phyloP scores from a whole-genome alignment of 1,140 invertebrate species.

The Pinna nobilis region DNA sequence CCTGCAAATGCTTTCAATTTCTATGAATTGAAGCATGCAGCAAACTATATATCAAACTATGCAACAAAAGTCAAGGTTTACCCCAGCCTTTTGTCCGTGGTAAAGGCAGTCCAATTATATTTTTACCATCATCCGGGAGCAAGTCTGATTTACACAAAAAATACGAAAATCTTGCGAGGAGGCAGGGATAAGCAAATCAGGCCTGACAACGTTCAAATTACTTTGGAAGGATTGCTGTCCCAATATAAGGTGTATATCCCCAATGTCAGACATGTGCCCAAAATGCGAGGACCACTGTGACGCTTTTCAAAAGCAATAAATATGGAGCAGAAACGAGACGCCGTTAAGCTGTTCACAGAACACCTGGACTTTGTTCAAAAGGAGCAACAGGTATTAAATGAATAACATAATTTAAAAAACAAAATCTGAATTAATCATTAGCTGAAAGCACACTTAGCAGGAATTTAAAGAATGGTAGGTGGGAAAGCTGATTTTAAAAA shows the following conservation, averaged over 20 bases:
- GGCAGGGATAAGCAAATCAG: neutral
- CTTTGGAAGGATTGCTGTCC: conserved; percentile 7
- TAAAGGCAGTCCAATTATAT: neutral
- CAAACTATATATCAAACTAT: neutral
- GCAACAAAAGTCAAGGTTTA: neutral
- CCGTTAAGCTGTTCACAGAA: neutral
- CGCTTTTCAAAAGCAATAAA: neutral
- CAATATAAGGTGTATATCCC: neutral
- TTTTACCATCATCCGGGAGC: neutral
- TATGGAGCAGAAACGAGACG: neutral
- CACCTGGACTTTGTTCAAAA: neutral
- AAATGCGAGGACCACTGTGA: conserved; percentile 9
- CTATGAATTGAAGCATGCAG: neutral
- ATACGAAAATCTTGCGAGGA: neutral
- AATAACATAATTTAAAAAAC: neutral
- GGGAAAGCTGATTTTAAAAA: neutral
- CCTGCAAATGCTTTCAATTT: conserved; percentile 9
- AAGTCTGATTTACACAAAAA: neutral
- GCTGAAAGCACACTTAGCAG: neutral
- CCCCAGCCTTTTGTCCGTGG: neutral
- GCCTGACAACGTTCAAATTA: neutral
- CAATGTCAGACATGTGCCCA: neutral
- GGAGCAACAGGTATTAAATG: neutral
- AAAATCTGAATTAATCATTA: neutral
- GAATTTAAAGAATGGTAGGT: neutral